Evolutionary conservation across 2,888 invertebrate genomes (phyloP).

Genomic region (Caenorhabditis plicata): DNA sequence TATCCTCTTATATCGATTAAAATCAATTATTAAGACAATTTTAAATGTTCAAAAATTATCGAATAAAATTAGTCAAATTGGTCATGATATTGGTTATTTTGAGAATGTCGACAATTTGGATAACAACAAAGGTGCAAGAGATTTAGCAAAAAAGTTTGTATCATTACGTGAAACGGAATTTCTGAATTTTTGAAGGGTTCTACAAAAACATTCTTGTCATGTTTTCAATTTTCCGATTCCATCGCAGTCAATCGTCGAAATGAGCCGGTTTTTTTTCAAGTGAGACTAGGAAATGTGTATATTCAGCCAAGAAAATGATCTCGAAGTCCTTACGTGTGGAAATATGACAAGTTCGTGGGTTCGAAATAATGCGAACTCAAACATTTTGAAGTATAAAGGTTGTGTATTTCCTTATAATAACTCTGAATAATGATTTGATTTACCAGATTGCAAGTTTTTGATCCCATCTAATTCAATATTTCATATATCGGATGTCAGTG

Average conservation of each 20-base stretch:
- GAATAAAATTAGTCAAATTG: background rate
- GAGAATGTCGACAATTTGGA: slow-evolving; percentile 6
- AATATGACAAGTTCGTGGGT: background rate
- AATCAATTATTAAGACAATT: background rate
- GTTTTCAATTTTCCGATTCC: no score
- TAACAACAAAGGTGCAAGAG: slow-evolving; percentile 31
- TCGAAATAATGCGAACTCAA: background rate
- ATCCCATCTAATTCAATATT: slow-evolving; percentile 27
- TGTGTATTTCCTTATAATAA: no score
- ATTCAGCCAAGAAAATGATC: background rate
- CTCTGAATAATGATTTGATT: background rate
- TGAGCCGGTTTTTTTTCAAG: no score
- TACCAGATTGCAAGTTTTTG: background rate
- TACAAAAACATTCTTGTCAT: no score
- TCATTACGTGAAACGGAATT: background rate
- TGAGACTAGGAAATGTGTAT: background rate
- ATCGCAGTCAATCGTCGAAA: slow-evolving; percentile 6
- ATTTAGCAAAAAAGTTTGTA: slow-evolving; percentile 13
- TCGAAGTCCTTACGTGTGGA: background rate
- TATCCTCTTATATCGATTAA: no score
- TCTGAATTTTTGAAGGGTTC: slow-evolving; percentile 2
- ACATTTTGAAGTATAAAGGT: no score
- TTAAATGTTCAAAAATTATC: slow-evolving; percentile 1
- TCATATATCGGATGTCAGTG: slow-evolving; percentile 24
- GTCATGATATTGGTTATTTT: slow-evolving; percentile 3